These are phyloP conservation scores for Prosopocoilus inquinatus DNA, from an alignment of 2,888 invertebrate genomes.

Conservation along the genomic window DNA sequence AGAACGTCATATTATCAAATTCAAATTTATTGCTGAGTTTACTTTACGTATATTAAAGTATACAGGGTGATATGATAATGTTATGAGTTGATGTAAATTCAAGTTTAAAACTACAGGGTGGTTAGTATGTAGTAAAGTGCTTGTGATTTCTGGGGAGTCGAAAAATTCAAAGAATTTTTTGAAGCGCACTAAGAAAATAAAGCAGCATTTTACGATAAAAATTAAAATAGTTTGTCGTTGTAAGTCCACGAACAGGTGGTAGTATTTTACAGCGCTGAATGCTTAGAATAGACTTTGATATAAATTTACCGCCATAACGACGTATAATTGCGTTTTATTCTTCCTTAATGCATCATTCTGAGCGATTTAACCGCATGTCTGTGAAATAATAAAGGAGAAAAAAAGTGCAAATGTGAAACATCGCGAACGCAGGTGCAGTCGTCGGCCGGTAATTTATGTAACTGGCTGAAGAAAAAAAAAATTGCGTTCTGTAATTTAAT, in stretches of 20 bases:
- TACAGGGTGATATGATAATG: too few relatives aligned
- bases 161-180: too few relatives aligned
- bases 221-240: slow-evolving; percentile 19
- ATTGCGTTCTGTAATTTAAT: slow-evolving; percentile 21
- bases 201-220: not conserved
- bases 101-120: too few relatives aligned
- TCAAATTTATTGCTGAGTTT: too few relatives aligned
- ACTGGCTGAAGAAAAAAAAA: slow-evolving; percentile 23
- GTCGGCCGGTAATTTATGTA: slow-evolving; percentile 30
- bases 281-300: slow-evolving; percentile 38
- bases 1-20: too few relatives aligned
- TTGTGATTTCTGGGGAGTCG: too few relatives aligned
- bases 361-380: slow-evolving; percentile 47
- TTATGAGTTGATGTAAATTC: too few relatives aligned
- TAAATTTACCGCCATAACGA: slow-evolving; percentile 42
- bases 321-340: slow-evolving; percentile 43
- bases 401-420: slow-evolving; percentile 18
- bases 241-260: slow-evolving; percentile 26
- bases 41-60: too few relatives aligned
- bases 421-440: slow-evolving; percentile 35
- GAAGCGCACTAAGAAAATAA: not conserved
- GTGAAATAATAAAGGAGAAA: slow-evolving; percentile 39
- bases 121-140: not conserved
- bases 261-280: slow-evolving; percentile 39
- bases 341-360: slow-evolving; percentile 41